Evolutionary conservation across 2,888 invertebrate genomes (phyloP).

Genomic region (Gasteruption jaculator): DNA sequence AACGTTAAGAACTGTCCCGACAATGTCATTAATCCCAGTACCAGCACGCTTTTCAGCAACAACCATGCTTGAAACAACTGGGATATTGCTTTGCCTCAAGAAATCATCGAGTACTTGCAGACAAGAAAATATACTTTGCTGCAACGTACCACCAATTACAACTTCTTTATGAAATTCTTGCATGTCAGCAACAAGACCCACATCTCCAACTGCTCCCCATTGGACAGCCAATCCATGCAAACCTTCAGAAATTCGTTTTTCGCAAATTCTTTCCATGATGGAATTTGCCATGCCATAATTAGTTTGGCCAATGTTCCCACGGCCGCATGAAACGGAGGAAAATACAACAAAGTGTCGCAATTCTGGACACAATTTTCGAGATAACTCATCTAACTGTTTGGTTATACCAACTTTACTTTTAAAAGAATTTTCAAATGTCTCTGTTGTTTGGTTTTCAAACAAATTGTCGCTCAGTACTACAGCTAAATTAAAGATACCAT

Average conservation of each 20-base stretch:
- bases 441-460: conserved; percentile 55
- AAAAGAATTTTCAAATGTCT: conserved; percentile 54
- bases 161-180: conserved; percentile 66
- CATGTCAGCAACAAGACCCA: conserved; percentile 78
- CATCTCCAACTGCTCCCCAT: conserved; percentile 65
- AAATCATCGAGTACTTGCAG: conserved; percentile 69
- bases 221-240: conserved; percentile 58
- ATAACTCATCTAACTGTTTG: conserved; percentile 54
- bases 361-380: conserved; percentile 53
- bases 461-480: conserved; percentile 57
- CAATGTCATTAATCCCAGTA: conserved; percentile 61
- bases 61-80: conserved; percentile 78
- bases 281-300: conserved; percentile 61
- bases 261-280: conserved; percentile 69
- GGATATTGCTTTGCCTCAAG: conserved; percentile 58
- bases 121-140: conserved; percentile 81
- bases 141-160: conserved; percentile 76
- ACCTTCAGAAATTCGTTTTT: conserved; percentile 47
- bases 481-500: conserved; percentile 65
- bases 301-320: conserved; percentile 63
- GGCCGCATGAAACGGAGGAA: conserved; percentile 62
- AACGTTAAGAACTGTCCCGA: conserved; percentile 68
- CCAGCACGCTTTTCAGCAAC: conserved; percentile 75
- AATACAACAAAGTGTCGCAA: conserved; percentile 61
- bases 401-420: conserved; percentile 61